These are phyloP conservation scores for Ceyx margarethae DNA, from an alignment of 2,113 vertebrate species.

Conservation along the genomic window DNA sequence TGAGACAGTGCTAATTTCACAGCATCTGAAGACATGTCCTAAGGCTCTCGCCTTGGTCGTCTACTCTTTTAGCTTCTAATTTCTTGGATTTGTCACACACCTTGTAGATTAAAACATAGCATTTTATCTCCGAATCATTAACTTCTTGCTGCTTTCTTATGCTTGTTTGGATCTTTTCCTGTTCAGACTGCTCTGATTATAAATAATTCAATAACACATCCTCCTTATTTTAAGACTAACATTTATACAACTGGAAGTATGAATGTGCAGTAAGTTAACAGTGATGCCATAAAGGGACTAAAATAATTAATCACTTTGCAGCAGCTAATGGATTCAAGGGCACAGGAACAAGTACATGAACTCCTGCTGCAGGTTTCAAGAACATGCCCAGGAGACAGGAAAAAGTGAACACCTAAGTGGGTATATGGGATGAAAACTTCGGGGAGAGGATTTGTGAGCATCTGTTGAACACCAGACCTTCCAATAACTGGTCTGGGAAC, in stretches of 20 bases:
- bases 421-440: background rate
- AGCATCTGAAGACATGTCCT: background rate
- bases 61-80: conserved; percentile 18
- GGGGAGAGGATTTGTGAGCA: background rate
- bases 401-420: background rate
- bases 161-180: conserved; percentile 48
- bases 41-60: background rate
- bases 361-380: background rate
- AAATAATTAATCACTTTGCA: conserved; percentile 75
- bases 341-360: conserved; percentile 2
- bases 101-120: conserved; percentile 60
- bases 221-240: conserved; percentile 67
- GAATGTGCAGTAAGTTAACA: conserved; percentile 71
- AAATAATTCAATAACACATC: conserved; percentile 77
- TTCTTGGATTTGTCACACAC: conserved; percentile 35
- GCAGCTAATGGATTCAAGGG: conserved; percentile 73
- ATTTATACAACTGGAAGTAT: conserved; percentile 70
- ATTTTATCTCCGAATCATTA: conserved; percentile 70
- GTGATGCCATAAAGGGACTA: conserved; percentile 69
- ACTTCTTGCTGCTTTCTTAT: conserved; percentile 65
- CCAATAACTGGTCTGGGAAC: too few relatives aligned
- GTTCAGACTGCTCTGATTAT: conserved; percentile 67
- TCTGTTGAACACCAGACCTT: background rate
- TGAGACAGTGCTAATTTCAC: background rate
- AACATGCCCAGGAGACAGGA: background rate